A percentile compares a stretch with the other conserved stretches of the same genome.
phyloP scores from a whole-genome alignment of 1,140 invertebrate species.

The Neotoxoptera formosana region DNA sequence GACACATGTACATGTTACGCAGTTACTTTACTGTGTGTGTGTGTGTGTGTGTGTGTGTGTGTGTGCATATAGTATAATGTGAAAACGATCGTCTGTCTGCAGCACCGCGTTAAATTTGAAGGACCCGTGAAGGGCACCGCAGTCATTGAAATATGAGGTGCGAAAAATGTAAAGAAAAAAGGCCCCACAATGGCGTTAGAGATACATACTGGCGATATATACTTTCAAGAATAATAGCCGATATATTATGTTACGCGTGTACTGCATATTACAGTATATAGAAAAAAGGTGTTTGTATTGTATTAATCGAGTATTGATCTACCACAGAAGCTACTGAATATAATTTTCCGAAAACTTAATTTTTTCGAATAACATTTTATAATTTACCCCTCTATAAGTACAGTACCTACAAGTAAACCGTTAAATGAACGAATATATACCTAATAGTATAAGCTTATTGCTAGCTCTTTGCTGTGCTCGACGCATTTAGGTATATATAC shows the following conservation, averaged over 20 bases:
- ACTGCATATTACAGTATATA: not conserved
- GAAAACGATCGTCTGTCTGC: constrained; percentile 14
- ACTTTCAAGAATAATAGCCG: not conserved
- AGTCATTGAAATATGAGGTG: not conserved
- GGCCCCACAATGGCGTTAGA: not conserved
- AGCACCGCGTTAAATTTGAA: not conserved
- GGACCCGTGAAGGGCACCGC: not conserved
- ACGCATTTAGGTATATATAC: not conserved
- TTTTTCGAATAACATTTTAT: not conserved
- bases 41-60: not conserved
- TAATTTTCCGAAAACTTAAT: not conserved
- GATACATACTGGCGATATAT: not conserved
- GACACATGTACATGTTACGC: not conserved
- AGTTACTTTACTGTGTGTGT: not conserved
- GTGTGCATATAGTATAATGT: not conserved
- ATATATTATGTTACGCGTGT: not conserved
- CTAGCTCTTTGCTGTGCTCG: not conserved
- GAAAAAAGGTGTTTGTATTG: not conserved
- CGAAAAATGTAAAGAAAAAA: not conserved
- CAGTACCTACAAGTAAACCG: too few relatives aligned
- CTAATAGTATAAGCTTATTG: not conserved
- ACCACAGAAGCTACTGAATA: not conserved
- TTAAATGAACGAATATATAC: not conserved
- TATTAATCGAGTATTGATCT: not conserved
- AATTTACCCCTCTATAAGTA: not conserved